phyloP scores from a whole-genome alignment of 1,140 invertebrate species.

The Solen grandis region DNA sequence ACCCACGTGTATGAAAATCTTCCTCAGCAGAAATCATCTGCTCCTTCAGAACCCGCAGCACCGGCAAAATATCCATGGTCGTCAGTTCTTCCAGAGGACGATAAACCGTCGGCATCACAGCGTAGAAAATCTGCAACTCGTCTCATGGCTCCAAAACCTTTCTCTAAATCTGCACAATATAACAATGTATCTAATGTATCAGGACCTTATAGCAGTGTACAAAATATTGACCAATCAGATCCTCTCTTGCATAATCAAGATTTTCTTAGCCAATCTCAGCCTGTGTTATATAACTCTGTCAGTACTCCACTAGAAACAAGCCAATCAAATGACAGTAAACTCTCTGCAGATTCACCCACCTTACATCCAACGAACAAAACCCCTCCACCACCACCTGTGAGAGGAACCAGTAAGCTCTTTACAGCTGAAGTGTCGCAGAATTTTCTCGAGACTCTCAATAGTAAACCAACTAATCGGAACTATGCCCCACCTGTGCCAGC shows the following conservation, averaged over 20 bases:
- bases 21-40: slow-evolving; percentile 44
- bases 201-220: slow-evolving; percentile 32
- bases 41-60: neutral
- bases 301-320: slow-evolving; percentile 26
- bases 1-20: slow-evolving; percentile 70
- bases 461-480: slow-evolving; percentile 33
- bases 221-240: slow-evolving; percentile 50
- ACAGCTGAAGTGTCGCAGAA: slow-evolving; percentile 23
- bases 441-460: slow-evolving; percentile 33
- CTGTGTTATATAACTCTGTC: neutral
- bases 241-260: slow-evolving; percentile 48
- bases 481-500: slow-evolving; percentile 36
- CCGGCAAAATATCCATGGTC: slow-evolving; percentile 36
- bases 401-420: slow-evolving; percentile 40
- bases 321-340: slow-evolving; percentile 45
- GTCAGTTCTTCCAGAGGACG: slow-evolving; percentile 25
- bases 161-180: slow-evolving; percentile 63
- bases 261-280: slow-evolving; percentile 45
- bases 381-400: slow-evolving; percentile 50
- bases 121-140: slow-evolving; percentile 56
- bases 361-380: slow-evolving; percentile 26
- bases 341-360: slow-evolving; percentile 32
- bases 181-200: slow-evolving; percentile 44
- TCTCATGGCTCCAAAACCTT: slow-evolving; percentile 70
- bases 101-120: slow-evolving; percentile 20